Conservation (phyloP, 2,888 invertebrate genomes). For the Chromoteleia sp. region DNA sequence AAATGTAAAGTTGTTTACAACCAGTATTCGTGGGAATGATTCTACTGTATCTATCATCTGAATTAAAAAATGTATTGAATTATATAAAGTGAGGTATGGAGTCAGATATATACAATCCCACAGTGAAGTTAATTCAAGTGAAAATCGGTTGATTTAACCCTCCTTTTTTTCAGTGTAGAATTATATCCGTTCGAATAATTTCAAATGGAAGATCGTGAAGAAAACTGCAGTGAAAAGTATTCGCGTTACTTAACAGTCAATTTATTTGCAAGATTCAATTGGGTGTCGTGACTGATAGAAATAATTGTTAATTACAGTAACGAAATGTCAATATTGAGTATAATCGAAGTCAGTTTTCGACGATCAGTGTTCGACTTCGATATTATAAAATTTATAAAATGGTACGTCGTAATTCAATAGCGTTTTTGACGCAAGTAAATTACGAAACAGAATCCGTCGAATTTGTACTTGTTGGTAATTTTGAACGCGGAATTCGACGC, state of each 20-base stretch:
- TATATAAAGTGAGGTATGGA: too few relatives aligned
- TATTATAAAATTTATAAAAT: too few relatives aligned
- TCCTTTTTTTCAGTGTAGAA: too few relatives aligned
- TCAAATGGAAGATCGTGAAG: too few relatives aligned
- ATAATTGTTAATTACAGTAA: background rate
- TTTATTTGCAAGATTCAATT: background rate
- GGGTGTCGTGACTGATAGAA: background rate
- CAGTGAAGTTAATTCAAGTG: too few relatives aligned
- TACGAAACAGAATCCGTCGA: slow-evolving; percentile 1
- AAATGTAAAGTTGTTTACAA: too few relatives aligned
- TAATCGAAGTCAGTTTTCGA: background rate
- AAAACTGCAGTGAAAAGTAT: too few relatives aligned
- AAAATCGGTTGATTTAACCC: too few relatives aligned
- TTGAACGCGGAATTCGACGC: slow-evolving; percentile 13
- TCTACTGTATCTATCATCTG: too few relatives aligned
- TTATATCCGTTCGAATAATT: background rate
- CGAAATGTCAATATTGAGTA: background rate
- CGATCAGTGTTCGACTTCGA: background rate
- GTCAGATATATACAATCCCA: too few relatives aligned
- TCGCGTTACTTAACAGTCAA: background rate
- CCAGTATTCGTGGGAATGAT: too few relatives aligned
- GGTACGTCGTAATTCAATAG: too few relatives aligned
- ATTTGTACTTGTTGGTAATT: slow-evolving; percentile 30
- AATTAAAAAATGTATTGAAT: background rate
- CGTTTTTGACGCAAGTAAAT: background rate